Evolutionary conservation across 1,140 invertebrate species (phyloP).

Genomic region (Thaumetopoea pityocampa): DNA sequence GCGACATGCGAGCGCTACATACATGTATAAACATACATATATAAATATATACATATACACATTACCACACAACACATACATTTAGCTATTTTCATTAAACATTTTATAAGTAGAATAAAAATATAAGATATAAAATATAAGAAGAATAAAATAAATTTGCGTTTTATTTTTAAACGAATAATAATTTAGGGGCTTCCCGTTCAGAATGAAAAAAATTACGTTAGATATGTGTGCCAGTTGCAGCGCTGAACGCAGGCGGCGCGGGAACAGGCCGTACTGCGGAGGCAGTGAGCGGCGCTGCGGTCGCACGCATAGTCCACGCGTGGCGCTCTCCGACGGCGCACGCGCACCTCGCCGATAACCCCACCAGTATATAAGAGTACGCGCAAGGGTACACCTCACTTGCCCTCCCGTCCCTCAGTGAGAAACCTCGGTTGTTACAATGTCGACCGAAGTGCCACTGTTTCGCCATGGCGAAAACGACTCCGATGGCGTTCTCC

Average conservation of each 20-base stretch:
- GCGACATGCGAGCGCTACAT: no score
- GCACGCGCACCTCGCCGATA: conserved; percentile 59
- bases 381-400: conserved; percentile 27
- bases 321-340: conserved; percentile 47
- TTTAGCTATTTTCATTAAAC: no score
- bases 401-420: conserved; percentile 27
- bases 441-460: conserved; percentile 1
- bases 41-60: no score
- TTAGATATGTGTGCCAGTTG: background rate
- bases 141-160: no score
- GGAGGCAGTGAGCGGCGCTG: conserved; percentile 18
- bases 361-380: conserved; percentile 50
- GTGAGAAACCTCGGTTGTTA: conserved; percentile 20
- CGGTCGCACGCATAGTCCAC: conserved; percentile 44
- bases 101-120: no score
- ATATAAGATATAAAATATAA: no score
- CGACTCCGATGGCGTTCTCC: conserved; percentile 64
- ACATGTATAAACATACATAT: no score
- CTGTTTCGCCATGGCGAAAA: conserved; percentile 29
- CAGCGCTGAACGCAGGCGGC: conserved; percentile 20
- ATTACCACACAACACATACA: no score
- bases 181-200: no score
- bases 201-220: no score
- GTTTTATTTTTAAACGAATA: no score
- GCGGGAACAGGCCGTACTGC: conserved; percentile 47